Evolutionary conservation across 2,888 invertebrate genomes (phyloP).

Genomic region (Papilio elwesi): DNA sequence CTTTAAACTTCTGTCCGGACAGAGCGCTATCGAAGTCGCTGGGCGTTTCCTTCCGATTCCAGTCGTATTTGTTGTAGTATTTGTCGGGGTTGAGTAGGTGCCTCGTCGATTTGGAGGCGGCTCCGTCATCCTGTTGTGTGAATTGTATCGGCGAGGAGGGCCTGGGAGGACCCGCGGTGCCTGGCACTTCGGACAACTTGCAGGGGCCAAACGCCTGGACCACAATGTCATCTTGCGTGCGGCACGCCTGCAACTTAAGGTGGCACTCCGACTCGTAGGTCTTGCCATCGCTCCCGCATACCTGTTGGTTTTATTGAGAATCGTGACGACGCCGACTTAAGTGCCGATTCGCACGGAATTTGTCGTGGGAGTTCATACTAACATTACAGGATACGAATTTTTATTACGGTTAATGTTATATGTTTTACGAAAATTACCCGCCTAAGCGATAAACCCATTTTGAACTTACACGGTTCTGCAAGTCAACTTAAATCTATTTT

Average conservation of each 20-base stretch:
- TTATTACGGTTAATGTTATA: conserved; percentile 38
- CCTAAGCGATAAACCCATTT: conserved; percentile 19
- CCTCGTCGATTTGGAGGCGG: conserved; percentile 91
- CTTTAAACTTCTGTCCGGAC: conserved; percentile 76
- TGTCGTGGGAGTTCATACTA: conserved; percentile 36
- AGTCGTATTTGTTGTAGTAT: conserved; percentile 86
- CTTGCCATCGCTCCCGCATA: conserved; percentile 91
- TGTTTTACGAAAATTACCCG: conserved; percentile 32
- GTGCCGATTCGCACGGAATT: conserved; percentile 37
- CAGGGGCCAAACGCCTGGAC: conserved; percentile 91
- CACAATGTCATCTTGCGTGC: conserved; percentile 90
- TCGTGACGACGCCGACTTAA: conserved; percentile 28
- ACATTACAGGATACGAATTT: conserved; percentile 35
- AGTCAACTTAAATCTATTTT: conserved; percentile 26
- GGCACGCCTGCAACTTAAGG: conserved; percentile 91
- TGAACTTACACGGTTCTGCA: conserved; percentile 22
- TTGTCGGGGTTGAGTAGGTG: conserved; percentile 89
- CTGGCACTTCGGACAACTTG: conserved; percentile 87
- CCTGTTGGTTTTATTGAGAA: conserved; percentile 61
- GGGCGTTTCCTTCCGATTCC: conserved; percentile 81
- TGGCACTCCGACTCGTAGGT: conserved; percentile 94
- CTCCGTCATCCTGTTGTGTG: conserved; percentile 90
- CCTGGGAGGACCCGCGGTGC: conserved; percentile 90
- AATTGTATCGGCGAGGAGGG: conserved; percentile 91
- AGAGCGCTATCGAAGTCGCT: conserved; percentile 75